Conservation (phyloP, 2,888 invertebrate genomes). For the Dermolepida albohirtum region DNA sequence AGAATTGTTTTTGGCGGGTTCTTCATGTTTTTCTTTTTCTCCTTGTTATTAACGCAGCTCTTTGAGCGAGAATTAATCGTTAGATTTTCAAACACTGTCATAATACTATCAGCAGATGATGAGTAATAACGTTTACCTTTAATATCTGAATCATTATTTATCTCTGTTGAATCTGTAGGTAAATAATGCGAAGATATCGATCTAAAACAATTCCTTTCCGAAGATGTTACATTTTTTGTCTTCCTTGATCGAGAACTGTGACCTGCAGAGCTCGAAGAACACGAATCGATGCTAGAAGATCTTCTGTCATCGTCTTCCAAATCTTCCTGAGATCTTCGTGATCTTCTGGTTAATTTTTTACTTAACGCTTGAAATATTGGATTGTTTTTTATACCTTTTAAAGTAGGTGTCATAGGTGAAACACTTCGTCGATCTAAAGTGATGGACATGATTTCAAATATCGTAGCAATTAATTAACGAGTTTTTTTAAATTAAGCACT, state of each 20-base stretch:
- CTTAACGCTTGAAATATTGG: slow-evolving; percentile 76
- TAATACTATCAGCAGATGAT: slow-evolving; percentile 72
- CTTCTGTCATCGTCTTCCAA: slow-evolving; percentile 65
- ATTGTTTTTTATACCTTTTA: slow-evolving; percentile 70
- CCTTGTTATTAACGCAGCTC: slow-evolving; percentile 65
- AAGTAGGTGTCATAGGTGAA: slow-evolving; percentile 67
- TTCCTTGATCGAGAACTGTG: slow-evolving; percentile 53
- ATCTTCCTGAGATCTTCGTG: slow-evolving; percentile 66
- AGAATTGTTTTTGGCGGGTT: slow-evolving; percentile 80
- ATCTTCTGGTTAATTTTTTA: slow-evolving; percentile 71
- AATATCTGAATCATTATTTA: slow-evolving; percentile 72
- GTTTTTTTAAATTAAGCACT: not conserved
- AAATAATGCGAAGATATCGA: slow-evolving; percentile 64
- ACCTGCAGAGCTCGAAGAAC: slow-evolving; percentile 60
- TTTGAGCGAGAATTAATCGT: slow-evolving; percentile 72
- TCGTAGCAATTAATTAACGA: not conserved
- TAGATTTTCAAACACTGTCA: slow-evolving; percentile 79
- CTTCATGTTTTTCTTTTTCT: slow-evolving; percentile 66
- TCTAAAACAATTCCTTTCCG: slow-evolving; percentile 58
- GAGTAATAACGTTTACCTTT: slow-evolving; percentile 62
- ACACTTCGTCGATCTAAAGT: slow-evolving; percentile 58
- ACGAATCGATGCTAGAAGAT: slow-evolving; percentile 66
- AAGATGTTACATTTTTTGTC: slow-evolving; percentile 48
- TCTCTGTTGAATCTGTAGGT: slow-evolving; percentile 71
- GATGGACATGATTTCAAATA: slow-evolving; percentile 50